Evolutionary conservation across 2,113 vertebrate species (phyloP).

Genomic region (Papio anubis): DNA sequence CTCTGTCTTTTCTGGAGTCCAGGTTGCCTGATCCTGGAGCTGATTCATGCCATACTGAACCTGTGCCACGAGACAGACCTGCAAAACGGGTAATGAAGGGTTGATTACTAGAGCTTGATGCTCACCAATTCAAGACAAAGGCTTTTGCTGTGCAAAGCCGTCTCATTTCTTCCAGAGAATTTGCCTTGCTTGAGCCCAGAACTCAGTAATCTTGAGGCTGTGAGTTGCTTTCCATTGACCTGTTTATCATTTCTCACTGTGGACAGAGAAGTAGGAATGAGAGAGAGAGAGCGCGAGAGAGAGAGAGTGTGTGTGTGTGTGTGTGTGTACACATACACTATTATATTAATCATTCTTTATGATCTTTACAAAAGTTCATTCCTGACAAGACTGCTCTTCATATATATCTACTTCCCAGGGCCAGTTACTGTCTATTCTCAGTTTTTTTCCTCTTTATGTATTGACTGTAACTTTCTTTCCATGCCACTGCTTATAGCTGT

Average conservation of each 20-base stretch:
- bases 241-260: background rate
- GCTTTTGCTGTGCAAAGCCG: background rate
- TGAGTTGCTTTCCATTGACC: background rate
- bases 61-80: constrained; percentile 93
- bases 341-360: background rate
- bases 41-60: constrained; percentile 97
- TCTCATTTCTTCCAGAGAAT: background rate
- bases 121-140: background rate
- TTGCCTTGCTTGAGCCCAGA: background rate
- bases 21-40: constrained; percentile 95
- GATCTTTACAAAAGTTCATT: background rate
- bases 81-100: constrained; percentile 87
- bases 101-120: background rate
- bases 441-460: background rate
- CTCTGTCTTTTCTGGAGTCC: constrained; percentile 44
- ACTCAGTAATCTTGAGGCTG: background rate
- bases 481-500: background rate
- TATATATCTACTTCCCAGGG: background rate
- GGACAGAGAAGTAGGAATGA: background rate
- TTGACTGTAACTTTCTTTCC: background rate
- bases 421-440: background rate
- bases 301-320: background rate
- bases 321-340: background rate
- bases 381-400: background rate
- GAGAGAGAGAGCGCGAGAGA: too few species aligned